Evolutionary conservation across 2,113 vertebrate species (phyloP), one percentile per base, ranked within the genome.

Genomic region (Eira barbara): DNA sequence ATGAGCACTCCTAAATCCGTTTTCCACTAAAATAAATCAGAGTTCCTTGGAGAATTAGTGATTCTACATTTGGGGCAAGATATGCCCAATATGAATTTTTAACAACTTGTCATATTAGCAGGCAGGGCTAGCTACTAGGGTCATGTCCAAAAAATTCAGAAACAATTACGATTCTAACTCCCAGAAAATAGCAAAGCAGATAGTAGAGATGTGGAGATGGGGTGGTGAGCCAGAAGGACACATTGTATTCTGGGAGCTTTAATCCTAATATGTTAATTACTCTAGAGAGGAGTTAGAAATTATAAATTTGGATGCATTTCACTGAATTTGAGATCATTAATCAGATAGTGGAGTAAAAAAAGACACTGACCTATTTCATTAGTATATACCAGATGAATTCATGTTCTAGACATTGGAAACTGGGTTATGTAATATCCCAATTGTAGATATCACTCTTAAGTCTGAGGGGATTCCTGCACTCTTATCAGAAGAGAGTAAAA

Each of bases 161-260:
- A 47, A 0, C 10, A 47, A 2, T 65, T 47, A 10, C 9, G 6
- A 69, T n/a, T n/a, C 0, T 9, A 14, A 55, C 5, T 36, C 7
- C 14, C 8, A 42, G 78, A 79, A 76, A 76, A 36, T 4, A 86
- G 12, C 20, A 13, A 69, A 74, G 36, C 52, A 71, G 4, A 29
- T 57, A 14, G 29, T 21, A 39, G 55, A 0, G 14, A 76, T 76
- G 13, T 34, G 5, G 14, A 36, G 10, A 49, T 36, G 36, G 34
- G 0, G 20, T 34, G 18, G 3, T 49, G 25, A 94, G 8, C 34
- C 25, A 11, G 36, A 79, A 80, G 20, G 78, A 34, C 5, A 25
- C 21, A 55, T 14, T 23, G 42, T 23, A 27, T 18, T 7, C 13
- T 52, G 8, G 47, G 14, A 86, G 5, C 2, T 31, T 76, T 42